Base-by-base conservation (phyloP, 2,888 invertebrate genomes). In the Sympetrum striolatum region DNA sequence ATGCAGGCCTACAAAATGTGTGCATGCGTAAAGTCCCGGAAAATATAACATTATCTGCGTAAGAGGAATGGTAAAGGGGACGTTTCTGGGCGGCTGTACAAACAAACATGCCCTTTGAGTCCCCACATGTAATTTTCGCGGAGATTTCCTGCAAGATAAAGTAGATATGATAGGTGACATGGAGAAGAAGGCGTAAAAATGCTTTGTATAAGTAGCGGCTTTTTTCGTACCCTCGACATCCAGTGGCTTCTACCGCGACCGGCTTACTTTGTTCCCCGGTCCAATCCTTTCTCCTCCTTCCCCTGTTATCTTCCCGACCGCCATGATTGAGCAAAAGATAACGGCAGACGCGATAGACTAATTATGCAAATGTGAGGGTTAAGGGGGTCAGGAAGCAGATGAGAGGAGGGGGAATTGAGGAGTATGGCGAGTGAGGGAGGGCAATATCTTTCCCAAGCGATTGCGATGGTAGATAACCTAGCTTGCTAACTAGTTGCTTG, bases 341-440 rank as follows among this genome's bases (percentile, higher is more conserved):
- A 60, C 35, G 86, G 86, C 35, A 86, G 86, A 86, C 60, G 60
- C 60, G 60, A 86, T 86, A 60, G 86, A 86, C 86, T 86, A 86
- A 86, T 86, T 86, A 86, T 86, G 86, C 86, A 86, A 86, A 86
- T 86, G 58, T 25, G 22, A 22, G 14, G 86, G 60, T 12, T 60
- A 22, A 12, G 53, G 81, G 44, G 58, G 22, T 64, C n/a, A 25
- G 64, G 25, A n/a, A 64, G 64, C 64, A 64, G 64, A 64, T 64
- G 64, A n/a, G 60, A 2, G 64, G 64, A 64, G n/a, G 64, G 64
- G 15, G 60, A 15, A 60, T 60, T 5, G 5, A 64, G 64, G 64
- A 22, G 64, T 64, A n/a, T 22, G 14, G 64, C 22, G 22, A 60
- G 22, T 22, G 64, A 64, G 64, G n/a, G 64, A 64, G 64, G 18